Conservation (phyloP, 2,797 vertebrate species). For the Anguilla pacifica region DNA sequence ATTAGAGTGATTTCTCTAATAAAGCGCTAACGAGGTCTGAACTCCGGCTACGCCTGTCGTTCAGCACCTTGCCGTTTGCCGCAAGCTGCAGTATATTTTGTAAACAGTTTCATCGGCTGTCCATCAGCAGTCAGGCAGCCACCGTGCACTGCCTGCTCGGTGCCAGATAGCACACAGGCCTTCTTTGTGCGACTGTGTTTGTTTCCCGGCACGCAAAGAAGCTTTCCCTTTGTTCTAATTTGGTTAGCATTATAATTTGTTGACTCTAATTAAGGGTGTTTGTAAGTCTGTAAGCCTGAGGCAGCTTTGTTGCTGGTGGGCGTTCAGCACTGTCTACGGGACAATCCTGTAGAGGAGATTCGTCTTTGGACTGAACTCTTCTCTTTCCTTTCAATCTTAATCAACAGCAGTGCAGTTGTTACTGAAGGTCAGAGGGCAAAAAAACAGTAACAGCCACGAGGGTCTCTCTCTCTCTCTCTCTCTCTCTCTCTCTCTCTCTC, state of each 20-base stretch:
- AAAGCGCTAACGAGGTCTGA: not conserved
- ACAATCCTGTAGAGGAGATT: too few species aligned
- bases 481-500: too few species aligned
- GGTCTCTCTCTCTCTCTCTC: not conserved
- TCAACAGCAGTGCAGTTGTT: not conserved
- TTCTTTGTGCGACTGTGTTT: not conserved
- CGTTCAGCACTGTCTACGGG: constrained; percentile 44
- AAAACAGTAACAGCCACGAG: not conserved
- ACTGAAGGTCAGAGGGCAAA: not conserved
- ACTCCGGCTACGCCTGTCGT: not conserved
- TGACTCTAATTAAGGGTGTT: not conserved
- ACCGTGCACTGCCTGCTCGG: not conserved
- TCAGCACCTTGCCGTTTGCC: not conserved
- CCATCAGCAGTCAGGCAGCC: not conserved
- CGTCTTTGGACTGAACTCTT: not conserved
- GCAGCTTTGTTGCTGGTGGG: constrained; percentile 21
- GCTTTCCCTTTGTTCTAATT: not conserved
- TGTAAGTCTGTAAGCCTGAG: not conserved
- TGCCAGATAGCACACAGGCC: not conserved
- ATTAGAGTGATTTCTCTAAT: not conserved
- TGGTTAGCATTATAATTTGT: not conserved
- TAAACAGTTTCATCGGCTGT: not conserved
- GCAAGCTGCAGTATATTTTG: not conserved
- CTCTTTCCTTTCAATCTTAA: constrained; percentile 1
- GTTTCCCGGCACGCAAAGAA: not conserved